These are phyloP conservation scores for Pammene aurita DNA, from an alignment of 2,888 invertebrate species.

Conservation along the genomic window DNA sequence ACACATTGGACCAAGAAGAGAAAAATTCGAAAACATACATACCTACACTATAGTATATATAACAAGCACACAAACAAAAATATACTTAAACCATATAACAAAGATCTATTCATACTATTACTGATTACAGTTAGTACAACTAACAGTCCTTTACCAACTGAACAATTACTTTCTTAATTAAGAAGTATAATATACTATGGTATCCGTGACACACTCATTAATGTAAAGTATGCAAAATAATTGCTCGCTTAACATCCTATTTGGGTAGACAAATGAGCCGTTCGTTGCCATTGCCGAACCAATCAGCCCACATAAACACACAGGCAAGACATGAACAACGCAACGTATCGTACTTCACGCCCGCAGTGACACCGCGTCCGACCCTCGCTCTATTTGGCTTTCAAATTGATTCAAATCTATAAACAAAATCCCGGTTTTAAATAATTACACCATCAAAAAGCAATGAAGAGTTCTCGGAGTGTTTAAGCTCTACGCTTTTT, in stretches of 20 bases:
- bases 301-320: constrained; percentile 57
- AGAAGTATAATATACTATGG: neutral
- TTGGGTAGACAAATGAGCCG: constrained; percentile 48
- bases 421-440: constrained; percentile 59
- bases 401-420: constrained; percentile 60
- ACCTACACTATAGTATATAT: too few species aligned
- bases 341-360: constrained; percentile 55
- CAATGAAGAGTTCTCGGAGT: constrained; percentile 55
- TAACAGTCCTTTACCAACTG: neutral
- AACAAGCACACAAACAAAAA: too few species aligned
- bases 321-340: constrained; percentile 55
- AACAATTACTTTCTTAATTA: neutral
- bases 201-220: constrained; percentile 13
- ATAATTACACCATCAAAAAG: constrained; percentile 66
- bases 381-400: constrained; percentile 51
- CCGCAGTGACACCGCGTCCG: constrained; percentile 56
- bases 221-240: constrained; percentile 34
- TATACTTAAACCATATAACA: too few species aligned
- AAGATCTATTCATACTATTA: too few species aligned
- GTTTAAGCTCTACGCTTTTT: constrained; percentile 53
- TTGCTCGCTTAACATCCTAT: constrained; percentile 42
- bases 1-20: too few species aligned
- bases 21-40: too few species aligned
- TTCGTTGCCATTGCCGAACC: constrained; percentile 49
- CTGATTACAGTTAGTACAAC: neutral